Conservation (phyloP, 1,140 invertebrate species). For the Cardiocondyla obscurior region DNA sequence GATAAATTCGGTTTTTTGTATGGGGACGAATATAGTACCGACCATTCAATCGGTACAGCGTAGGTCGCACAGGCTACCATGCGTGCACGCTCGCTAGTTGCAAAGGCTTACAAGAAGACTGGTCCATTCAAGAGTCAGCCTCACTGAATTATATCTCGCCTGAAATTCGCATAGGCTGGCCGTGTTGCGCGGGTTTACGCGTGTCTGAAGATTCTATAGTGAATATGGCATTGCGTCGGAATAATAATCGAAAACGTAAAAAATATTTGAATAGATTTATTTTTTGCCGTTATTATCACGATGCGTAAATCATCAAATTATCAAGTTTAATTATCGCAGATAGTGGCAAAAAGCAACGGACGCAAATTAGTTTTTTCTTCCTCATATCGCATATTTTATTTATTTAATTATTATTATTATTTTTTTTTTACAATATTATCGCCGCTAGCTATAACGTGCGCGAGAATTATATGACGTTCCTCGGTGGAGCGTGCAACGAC, state of each 20-base stretch:
- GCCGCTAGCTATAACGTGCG: slow-evolving; percentile 33
- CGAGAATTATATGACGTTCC: not conserved
- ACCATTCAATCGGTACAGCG: slow-evolving; percentile 66
- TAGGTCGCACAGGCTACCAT: slow-evolving; percentile 53
- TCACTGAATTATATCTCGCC: slow-evolving; percentile 73
- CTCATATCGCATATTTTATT: not conserved
- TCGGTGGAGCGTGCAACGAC: not conserved
- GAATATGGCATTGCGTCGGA: not conserved
- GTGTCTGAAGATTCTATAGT: not conserved
- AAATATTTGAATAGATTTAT: no score
- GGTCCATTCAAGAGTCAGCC: slow-evolving; percentile 76
- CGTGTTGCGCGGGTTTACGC: slow-evolving; percentile 54
- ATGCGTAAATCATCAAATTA: slow-evolving; percentile 61
- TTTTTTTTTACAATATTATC: slow-evolving; percentile 37
- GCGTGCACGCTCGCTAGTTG: slow-evolving; percentile 21
- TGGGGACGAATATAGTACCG: slow-evolving; percentile 74
- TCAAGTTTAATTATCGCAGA: slow-evolving; percentile 29
- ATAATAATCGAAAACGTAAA: not conserved
- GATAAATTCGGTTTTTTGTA: slow-evolving; percentile 76
- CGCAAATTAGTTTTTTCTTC: slow-evolving; percentile 45
- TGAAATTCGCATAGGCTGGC: slow-evolving; percentile 63
- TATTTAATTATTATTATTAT: no score
- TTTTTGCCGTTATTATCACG: no score
- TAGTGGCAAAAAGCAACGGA: slow-evolving; percentile 53
- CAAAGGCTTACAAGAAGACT: slow-evolving; percentile 66